Percentiles rank a stretch among this genome's conserved stretches.
Evolutionary conservation across 2,113 vertebrate species (phyloP).

Genomic region (Oostethus manadensis): DNA sequence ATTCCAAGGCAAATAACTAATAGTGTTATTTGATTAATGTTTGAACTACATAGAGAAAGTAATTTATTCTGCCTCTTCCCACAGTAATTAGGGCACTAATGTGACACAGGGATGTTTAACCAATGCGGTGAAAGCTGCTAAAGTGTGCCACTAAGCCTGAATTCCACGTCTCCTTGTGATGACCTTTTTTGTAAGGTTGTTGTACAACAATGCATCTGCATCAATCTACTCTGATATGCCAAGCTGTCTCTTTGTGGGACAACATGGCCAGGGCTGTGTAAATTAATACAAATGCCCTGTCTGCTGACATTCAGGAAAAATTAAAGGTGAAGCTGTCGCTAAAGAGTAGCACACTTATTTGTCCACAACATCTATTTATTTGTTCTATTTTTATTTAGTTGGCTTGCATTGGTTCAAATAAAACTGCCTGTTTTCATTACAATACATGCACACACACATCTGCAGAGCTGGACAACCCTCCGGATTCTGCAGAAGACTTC

Average conservation of each 20-base stretch:
- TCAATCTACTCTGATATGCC: constrained; percentile 47
- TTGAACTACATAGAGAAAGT: neutral
- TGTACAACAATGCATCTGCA: neutral
- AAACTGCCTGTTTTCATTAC: too few species aligned
- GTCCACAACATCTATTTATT: neutral
- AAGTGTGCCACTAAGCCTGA: too few species aligned
- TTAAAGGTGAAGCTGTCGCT: constrained; percentile 2
- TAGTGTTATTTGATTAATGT: neutral
- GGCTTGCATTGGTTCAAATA: neutral
- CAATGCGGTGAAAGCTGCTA: too few species aligned
- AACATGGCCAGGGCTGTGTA: constrained; percentile 35
- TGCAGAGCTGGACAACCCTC: too few species aligned
- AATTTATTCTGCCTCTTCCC: neutral
- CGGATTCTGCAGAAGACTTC: too few species aligned
- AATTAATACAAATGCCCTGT: constrained; percentile 30
- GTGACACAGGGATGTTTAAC: neutral
- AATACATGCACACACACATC: too few species aligned
- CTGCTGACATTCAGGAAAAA: constrained; percentile 15
- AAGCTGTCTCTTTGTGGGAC: constrained; percentile 57
- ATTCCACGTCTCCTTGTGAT: neutral
- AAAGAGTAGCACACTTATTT: constrained; percentile 1
- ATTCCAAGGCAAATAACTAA: neutral
- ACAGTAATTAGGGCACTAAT: too few species aligned
- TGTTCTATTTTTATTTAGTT: neutral
- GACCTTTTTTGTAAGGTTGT: neutral